phyloP scores from a whole-genome alignment of 2,888 invertebrate genomes.

The Fragum fragum region DNA sequence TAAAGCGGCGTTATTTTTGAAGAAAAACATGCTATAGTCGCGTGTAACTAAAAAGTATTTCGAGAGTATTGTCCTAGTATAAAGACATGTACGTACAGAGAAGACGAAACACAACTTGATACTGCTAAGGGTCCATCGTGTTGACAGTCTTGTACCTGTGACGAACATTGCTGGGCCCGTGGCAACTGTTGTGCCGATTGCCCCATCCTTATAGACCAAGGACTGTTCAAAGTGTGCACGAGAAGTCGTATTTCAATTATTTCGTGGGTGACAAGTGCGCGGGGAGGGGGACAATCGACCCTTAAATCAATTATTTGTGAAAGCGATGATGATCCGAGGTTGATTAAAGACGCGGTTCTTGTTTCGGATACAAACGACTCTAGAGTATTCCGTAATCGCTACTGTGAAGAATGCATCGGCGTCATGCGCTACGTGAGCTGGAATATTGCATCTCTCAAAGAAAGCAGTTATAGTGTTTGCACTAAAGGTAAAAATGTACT shows the following conservation, averaged over 20 bases:
- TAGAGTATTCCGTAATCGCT: not conserved
- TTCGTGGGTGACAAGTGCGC: not conserved
- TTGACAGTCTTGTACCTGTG: not conserved
- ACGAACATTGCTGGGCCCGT: not conserved
- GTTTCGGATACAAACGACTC: not conserved
- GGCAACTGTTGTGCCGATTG: constrained; percentile 12
- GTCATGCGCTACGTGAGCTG: not conserved
- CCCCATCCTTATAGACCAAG: not conserved
- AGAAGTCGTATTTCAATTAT: not conserved
- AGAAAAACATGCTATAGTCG: too few species aligned
- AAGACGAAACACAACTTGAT: not conserved
- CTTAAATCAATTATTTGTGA: not conserved
- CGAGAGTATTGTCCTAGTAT: constrained; percentile 4
- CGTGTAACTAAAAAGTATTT: too few species aligned
- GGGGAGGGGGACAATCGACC: not conserved
- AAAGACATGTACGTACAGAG: not conserved
- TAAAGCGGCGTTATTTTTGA: too few species aligned
- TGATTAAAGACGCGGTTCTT: not conserved
- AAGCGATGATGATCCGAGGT: not conserved
- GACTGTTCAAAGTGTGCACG: not conserved
- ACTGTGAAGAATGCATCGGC: constrained; percentile 2
- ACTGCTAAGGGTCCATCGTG: not conserved
- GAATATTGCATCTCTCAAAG: not conserved
- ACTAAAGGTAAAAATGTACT: not conserved
- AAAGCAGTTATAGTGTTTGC: not conserved